Percentiles rank a stretch among this genome's conserved stretches.
These are phyloP conservation scores for Machimus atricapillus DNA, from an alignment of 2,888 invertebrate genomes.

Conservation along the genomic window DNA sequence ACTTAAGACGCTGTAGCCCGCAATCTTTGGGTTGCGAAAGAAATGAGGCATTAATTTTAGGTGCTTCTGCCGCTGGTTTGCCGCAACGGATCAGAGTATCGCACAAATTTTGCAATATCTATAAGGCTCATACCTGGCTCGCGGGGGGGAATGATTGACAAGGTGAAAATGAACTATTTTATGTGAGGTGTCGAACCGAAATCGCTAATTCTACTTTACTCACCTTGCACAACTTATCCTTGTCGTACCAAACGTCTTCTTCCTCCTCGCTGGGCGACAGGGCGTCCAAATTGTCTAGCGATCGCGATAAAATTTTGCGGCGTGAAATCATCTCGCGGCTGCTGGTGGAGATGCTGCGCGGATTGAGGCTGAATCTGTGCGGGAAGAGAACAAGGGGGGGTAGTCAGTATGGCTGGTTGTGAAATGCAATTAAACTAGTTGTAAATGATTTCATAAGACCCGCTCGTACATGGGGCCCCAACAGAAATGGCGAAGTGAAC, in stretches of 20 bases:
- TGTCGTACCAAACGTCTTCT: conserved; percentile 93
- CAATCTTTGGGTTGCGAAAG: background rate
- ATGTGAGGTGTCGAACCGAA: background rate
- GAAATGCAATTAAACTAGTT: conserved; percentile 34
- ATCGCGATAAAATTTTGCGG: conserved; percentile 88
- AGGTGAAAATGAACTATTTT: background rate
- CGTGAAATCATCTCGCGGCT: conserved; percentile 82
- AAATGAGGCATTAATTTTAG: background rate
- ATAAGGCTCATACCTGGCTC: background rate
- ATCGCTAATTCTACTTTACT: conserved; percentile 47
- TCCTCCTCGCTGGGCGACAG: conserved; percentile 80
- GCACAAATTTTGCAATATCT: background rate
- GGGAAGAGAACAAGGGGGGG: conserved; percentile 8
- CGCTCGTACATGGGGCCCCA: background rate
- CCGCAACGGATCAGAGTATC: background rate
- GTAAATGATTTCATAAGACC: conserved; percentile 26
- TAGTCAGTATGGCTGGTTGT: background rate
- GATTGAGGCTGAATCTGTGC: background rate
- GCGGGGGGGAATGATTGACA: background rate
- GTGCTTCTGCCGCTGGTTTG: background rate
- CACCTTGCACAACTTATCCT: conserved; percentile 93
- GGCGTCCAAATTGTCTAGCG: conserved; percentile 84
- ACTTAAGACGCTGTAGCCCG: background rate
- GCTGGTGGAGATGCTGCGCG: conserved; percentile 24
- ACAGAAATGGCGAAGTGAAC: background rate